These are phyloP conservation scores for Ormyrus pomaceus DNA, from an alignment of 2,888 invertebrate species.

Conservation along the genomic window DNA sequence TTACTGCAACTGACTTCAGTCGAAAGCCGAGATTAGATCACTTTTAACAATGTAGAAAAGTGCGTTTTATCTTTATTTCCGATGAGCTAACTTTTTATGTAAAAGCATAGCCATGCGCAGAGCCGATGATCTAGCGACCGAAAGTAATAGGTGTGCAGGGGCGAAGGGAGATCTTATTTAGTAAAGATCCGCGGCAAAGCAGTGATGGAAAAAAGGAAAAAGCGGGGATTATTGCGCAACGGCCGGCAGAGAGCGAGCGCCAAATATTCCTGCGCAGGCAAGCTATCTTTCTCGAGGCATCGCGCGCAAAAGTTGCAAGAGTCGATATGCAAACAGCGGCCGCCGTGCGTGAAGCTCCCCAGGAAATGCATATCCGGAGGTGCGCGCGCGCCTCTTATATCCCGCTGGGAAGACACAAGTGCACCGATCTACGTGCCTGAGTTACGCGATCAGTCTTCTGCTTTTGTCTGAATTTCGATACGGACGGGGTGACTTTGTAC, in stretches of 20 bases:
- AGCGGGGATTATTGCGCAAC: too few relatives aligned
- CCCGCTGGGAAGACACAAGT: slow-evolving; percentile 28
- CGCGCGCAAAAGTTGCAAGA: slow-evolving; percentile 42
- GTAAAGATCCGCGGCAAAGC: neutral
- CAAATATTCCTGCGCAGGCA: too few relatives aligned
- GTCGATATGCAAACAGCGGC: slow-evolving; percentile 44
- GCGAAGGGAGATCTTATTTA: neutral
- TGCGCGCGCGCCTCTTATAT: slow-evolving; percentile 15
- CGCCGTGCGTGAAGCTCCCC: neutral
- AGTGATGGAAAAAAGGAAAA: neutral
- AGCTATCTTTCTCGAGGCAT: too few relatives aligned
- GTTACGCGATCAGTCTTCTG: slow-evolving; percentile 25
- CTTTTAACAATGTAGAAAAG: too few relatives aligned
- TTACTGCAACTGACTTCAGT: too few relatives aligned
- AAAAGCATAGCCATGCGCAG: too few relatives aligned
- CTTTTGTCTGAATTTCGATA: slow-evolving; percentile 34
- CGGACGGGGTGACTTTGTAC: slow-evolving; percentile 16
- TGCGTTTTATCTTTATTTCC: too few relatives aligned
- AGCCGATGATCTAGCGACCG: too few relatives aligned
- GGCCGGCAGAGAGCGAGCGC: too few relatives aligned
- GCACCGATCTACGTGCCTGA: slow-evolving; percentile 37
- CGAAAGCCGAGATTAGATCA: too few relatives aligned
- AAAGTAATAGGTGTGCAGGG: too few relatives aligned
- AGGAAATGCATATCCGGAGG: slow-evolving; percentile 12
- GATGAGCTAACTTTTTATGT: too few relatives aligned